Percentiles rank a stretch among this genome's conserved stretches.
Conservation (phyloP, 2,888 invertebrate species). For the Operophtera brumata region DNA sequence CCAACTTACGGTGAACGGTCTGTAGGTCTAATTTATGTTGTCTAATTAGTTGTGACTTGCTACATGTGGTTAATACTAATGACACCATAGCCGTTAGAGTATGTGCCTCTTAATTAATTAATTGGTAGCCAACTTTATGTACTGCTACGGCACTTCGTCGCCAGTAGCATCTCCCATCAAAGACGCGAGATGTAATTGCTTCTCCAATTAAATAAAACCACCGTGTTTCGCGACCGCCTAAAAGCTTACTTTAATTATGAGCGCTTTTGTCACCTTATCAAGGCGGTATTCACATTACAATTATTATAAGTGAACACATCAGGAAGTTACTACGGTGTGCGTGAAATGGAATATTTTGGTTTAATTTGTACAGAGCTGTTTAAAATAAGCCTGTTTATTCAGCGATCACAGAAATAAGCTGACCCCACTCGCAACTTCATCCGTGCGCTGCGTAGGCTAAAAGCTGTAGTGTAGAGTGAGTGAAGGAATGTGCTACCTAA, state of each 20-base stretch:
- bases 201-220: neutral
- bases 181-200: neutral
- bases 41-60: too few species aligned
- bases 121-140: neutral
- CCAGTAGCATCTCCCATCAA: neutral
- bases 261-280: slow-evolving; percentile 21
- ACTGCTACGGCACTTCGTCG: neutral
- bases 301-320: slow-evolving; percentile 24
- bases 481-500: too few species aligned
- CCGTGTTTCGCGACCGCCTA: neutral
- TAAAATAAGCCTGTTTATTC: neutral
- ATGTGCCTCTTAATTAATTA: neutral
- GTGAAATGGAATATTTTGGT: slow-evolving; percentile 2
- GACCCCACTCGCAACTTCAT: too few species aligned
- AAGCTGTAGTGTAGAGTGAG: too few species aligned
- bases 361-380: neutral
- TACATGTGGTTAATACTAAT: neutral
- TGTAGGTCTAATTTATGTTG: too few species aligned
- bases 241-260: slow-evolving; percentile 14
- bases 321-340: slow-evolving; percentile 21
- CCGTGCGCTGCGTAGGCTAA: too few species aligned
- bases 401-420: neutral
- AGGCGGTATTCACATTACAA: slow-evolving; percentile 14
- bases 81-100: neutral
- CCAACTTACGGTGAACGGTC: too few species aligned